These are phyloP conservation scores for Asteroscopus sphinx DNA, from an alignment of 2,888 invertebrate species.

Conservation along the genomic window DNA sequence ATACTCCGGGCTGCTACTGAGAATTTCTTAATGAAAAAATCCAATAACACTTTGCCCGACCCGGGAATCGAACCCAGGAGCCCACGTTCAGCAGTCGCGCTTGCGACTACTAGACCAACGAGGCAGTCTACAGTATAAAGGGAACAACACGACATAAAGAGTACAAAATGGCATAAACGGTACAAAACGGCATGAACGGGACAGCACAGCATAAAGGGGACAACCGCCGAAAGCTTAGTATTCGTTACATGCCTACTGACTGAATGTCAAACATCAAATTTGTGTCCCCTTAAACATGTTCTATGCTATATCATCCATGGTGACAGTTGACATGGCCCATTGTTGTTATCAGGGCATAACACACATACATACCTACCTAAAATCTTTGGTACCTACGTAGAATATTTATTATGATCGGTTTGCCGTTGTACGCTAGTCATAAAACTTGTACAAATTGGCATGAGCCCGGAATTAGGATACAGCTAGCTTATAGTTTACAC, in stretches of 20 bases:
- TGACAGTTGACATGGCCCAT: conserved; percentile 6
- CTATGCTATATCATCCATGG: background rate
- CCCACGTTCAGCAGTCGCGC: too few species aligned
- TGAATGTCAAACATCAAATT: background rate
- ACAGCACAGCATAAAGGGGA: background rate
- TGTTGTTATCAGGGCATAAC: conserved; percentile 8
- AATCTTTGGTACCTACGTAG: conserved; percentile 1
- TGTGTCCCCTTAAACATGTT: background rate
- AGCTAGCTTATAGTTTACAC: background rate
- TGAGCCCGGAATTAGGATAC: background rate
- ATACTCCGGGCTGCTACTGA: too few species aligned
- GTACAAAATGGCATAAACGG: too few species aligned
- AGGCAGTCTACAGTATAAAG: too few species aligned
- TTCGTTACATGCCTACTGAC: background rate
- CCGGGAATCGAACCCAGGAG: too few species aligned
- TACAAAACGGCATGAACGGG: too few species aligned
- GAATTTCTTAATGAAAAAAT: too few species aligned
- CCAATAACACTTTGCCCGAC: too few species aligned
- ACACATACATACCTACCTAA: background rate
- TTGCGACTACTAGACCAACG: too few species aligned
- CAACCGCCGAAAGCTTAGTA: background rate
- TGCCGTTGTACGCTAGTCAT: conserved; percentile 1
- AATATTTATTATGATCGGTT: background rate
- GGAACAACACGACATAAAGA: too few species aligned
- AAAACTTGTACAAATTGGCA: background rate